phyloP scores from a whole-genome alignment of 2,888 invertebrate species.

The Acanthosepion lycidas region DNA sequence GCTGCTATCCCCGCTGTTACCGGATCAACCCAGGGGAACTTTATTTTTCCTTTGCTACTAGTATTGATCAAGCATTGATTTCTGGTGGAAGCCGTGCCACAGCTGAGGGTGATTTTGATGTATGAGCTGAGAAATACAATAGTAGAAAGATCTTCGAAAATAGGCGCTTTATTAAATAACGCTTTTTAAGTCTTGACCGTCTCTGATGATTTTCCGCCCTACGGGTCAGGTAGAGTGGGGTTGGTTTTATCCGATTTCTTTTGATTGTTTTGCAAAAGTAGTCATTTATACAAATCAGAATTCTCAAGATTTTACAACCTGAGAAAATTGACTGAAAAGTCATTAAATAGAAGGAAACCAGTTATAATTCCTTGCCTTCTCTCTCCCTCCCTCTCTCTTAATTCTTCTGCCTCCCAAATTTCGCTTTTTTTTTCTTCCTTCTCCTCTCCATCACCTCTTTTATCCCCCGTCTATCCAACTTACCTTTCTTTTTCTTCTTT shows the following conservation, averaged over 20 bases:
- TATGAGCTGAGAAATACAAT: not conserved
- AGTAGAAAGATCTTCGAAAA: not conserved
- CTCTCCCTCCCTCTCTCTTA: too few relatives aligned
- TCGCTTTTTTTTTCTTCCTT: too few relatives aligned
- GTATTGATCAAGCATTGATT: not conserved
- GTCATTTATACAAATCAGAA: too few relatives aligned
- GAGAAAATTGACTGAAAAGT: too few relatives aligned
- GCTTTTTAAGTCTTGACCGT: not conserved
- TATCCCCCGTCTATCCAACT: too few relatives aligned
- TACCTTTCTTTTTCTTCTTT: too few relatives aligned
- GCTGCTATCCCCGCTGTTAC: not conserved
- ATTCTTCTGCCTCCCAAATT: too few relatives aligned
- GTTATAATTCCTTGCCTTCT: too few relatives aligned
- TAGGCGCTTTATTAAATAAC: not conserved
- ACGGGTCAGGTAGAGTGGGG: not conserved
- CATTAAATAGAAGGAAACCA: too few relatives aligned
- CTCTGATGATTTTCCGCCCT: not conserved
- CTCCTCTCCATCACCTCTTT: too few relatives aligned
- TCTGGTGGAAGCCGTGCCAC: not conserved
- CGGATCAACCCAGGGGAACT: not conserved
- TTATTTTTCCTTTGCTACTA: not conserved
- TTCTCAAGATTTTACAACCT: too few relatives aligned
- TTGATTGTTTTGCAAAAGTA: too few relatives aligned
- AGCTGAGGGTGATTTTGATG: conserved; percentile 23
- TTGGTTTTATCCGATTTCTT: not conserved